Evolutionary conservation across 2,113 vertebrate species (phyloP).

Genomic region (Pimephales promelas): DNA sequence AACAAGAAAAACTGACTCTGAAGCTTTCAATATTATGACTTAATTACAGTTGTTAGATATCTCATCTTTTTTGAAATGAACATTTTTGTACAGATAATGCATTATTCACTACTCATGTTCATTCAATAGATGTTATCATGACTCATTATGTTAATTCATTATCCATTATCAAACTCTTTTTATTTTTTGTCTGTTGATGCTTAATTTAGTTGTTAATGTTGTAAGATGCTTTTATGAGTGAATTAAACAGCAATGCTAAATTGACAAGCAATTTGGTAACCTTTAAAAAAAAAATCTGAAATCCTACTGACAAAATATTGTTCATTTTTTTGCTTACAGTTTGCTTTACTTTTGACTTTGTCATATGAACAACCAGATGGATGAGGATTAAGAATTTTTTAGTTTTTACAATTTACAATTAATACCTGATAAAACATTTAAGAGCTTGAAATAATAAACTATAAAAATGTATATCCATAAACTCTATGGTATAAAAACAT

Average conservation of each 20-base stretch:
- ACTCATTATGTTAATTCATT: slow-evolving; percentile 10
- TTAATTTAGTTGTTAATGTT: slow-evolving; percentile 3
- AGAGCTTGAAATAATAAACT: too few species aligned
- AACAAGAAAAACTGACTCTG: background rate
- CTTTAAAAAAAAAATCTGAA: too few species aligned
- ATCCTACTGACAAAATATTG: background rate
- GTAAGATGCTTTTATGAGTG: background rate
- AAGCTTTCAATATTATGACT: background rate
- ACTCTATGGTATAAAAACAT: too few species aligned
- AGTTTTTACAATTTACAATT: too few species aligned
- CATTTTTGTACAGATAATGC: background rate
- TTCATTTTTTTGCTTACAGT: background rate
- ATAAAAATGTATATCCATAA: too few species aligned
- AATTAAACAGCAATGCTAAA: background rate
- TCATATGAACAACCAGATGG: too few species aligned
- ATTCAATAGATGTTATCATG: background rate
- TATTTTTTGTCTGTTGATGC: background rate
- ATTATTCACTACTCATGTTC: slow-evolving; percentile 23
- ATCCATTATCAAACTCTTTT: background rate
- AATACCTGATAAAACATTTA: too few species aligned
- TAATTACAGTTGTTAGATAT: background rate
- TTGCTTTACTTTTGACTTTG: too few species aligned
- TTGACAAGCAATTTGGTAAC: background rate
- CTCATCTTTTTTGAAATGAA: background rate
- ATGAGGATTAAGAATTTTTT: too few species aligned